phyloP scores from a whole-genome alignment of 2,888 invertebrate species.

The Nephrotoma guestfalica region DNA sequence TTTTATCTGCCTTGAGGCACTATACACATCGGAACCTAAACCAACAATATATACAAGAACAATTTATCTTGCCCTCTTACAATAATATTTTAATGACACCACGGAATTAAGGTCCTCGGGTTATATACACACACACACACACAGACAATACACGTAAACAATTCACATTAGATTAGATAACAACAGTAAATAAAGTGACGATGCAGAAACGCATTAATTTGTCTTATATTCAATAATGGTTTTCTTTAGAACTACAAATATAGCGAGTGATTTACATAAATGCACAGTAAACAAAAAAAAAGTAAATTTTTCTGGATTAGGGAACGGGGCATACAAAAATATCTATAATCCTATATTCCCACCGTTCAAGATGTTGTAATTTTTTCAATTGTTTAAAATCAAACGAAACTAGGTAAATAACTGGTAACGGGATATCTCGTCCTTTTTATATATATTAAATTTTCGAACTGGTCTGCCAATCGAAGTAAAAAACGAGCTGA shows the following conservation, averaged over 20 bases:
- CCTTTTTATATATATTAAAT: not conserved
- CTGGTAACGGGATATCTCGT: not conserved
- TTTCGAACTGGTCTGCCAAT: not conserved
- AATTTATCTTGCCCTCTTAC: not conserved
- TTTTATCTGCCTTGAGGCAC: not conserved
- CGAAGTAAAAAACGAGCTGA: not conserved
- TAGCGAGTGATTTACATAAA: not conserved
- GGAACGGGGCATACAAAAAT: conserved; percentile 2
- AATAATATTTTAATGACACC: conserved; percentile 3
- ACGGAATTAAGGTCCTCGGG: conserved; percentile 2
- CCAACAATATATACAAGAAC: not conserved
- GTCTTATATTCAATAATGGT: not conserved
- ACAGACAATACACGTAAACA: not conserved
- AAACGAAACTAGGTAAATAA: not conserved
- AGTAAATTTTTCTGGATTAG: not conserved
- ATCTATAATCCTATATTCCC: conserved; percentile 6
- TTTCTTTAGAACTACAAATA: not conserved
- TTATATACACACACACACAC: not conserved
- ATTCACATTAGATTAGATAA: not conserved
- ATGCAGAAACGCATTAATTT: conserved; percentile 4
- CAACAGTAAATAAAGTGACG: conserved; percentile 5
- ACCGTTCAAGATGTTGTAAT: conserved; percentile 1
- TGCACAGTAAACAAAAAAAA: not conserved
- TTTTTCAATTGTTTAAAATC: not conserved
- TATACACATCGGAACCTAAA: not conserved